phyloP scores from a whole-genome alignment of 2,113 vertebrate genomes.

The Verasper variegatus region DNA sequence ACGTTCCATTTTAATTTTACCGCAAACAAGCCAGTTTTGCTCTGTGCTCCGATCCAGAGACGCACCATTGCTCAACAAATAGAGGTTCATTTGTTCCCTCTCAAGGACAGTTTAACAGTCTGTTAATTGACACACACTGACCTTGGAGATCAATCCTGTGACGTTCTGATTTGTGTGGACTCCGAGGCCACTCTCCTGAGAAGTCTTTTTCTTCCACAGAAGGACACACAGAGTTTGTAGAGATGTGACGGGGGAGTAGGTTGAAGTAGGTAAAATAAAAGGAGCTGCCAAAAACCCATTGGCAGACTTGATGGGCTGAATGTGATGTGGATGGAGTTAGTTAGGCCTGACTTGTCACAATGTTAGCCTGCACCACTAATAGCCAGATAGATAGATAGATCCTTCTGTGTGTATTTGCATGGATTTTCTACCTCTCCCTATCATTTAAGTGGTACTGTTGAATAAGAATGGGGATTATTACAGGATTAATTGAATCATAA shows the following conservation, averaged over 20 bases:
- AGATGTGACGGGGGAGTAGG: not conserved
- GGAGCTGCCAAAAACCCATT: no score
- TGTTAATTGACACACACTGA: conserved; percentile 5
- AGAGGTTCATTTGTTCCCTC: not conserved
- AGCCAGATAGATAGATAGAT: not conserved
- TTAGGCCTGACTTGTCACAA: no score
- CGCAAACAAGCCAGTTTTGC: not conserved
- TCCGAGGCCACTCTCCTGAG: not conserved
- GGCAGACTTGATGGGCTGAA: conserved; percentile 27
- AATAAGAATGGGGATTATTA: conserved; percentile 14
- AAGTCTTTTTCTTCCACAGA: conserved; percentile 4
- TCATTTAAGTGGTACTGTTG: conserved; percentile 25
- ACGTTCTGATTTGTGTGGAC: no score
- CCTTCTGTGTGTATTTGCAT: not conserved
- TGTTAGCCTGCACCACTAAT: no score
- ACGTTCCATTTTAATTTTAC: conserved; percentile 5
- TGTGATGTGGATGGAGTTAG: conserved; percentile 45
- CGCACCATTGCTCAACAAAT: no score
- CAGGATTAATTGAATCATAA: conserved; percentile 34
- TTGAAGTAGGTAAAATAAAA: not conserved
- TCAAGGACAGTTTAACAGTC: not conserved
- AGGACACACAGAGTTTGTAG: not conserved
- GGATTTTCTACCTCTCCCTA: not conserved
- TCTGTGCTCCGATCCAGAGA: not conserved
- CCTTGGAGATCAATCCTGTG: not conserved